A percentile compares a stretch with the other conserved stretches of the same genome.
phyloP scores from a whole-genome alignment of 1,140 invertebrate genomes.

The Bombus waltoni region DNA sequence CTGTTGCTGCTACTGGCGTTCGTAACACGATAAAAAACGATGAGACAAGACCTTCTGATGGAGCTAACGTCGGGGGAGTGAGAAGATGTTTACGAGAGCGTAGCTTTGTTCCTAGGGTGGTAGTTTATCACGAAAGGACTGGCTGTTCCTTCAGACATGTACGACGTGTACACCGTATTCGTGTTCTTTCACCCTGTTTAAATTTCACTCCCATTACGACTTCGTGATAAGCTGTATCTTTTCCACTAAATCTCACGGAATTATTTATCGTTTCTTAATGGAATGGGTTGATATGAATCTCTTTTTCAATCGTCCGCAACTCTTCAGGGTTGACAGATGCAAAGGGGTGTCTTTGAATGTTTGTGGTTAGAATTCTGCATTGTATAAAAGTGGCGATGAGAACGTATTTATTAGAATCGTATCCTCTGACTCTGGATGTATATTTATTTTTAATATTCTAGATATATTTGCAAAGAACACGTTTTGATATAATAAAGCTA shows the following conservation, averaged over 20 bases:
- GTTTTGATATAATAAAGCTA: too few species aligned
- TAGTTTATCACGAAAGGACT: conserved; percentile 65
- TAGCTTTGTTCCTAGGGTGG: conserved; percentile 59
- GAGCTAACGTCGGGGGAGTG: conserved; percentile 40
- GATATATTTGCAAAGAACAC: too few species aligned
- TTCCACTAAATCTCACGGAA: not conserved
- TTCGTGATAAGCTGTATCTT: not conserved
- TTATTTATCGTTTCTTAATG: too few species aligned
- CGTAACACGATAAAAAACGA: conserved; percentile 63
- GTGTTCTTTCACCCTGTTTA: not conserved
- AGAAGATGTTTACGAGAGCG: conserved; percentile 64
- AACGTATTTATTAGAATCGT: too few species aligned
- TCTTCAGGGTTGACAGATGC: too few species aligned
- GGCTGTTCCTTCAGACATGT: conserved; percentile 27
- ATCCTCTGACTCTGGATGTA: too few species aligned
- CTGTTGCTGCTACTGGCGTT: conserved; percentile 65
- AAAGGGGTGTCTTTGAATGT: too few species aligned
- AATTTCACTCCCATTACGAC: not conserved
- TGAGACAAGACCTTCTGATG: conserved; percentile 56
- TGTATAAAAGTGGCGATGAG: too few species aligned
- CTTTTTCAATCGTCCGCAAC: too few species aligned
- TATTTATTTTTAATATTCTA: too few species aligned
- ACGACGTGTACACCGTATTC: not conserved
- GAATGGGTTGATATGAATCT: too few species aligned
- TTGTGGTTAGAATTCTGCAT: too few species aligned